phyloP scores from a whole-genome alignment of 2,797 vertebrate species.

The Coilia nasus region DNA sequence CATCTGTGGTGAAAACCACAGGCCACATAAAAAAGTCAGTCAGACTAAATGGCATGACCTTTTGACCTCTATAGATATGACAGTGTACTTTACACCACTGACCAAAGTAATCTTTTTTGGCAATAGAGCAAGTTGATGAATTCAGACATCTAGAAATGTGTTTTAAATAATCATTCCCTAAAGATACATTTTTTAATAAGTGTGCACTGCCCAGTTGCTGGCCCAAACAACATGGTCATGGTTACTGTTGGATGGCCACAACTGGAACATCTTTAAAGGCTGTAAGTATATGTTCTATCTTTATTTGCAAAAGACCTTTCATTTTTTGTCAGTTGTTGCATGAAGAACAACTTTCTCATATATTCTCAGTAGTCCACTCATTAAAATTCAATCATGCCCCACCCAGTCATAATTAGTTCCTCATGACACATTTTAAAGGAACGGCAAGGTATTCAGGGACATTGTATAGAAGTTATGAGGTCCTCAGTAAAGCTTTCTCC shows the following conservation, averaged over 20 bases:
- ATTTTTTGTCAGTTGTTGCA: background rate
- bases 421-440: background rate
- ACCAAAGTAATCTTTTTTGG: background rate
- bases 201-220: background rate
- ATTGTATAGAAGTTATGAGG: background rate
- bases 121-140: background rate
- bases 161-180: background rate
- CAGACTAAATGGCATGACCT: background rate
- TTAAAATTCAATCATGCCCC: background rate
- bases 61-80: background rate
- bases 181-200: background rate
- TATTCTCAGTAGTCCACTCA: background rate
- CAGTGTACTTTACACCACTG: background rate
- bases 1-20: background rate
- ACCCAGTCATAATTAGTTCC: background rate
- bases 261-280: background rate
- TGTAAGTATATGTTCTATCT: background rate
- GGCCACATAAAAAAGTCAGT: background rate
- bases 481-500: background rate
- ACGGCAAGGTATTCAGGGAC: background rate
- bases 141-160: background rate
- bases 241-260: background rate
- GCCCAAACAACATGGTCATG: background rate
- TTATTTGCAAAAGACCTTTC: background rate
- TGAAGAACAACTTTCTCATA: background rate